Evolutionary conservation across 2,113 vertebrate genomes (phyloP), one percentile per base, ranked within the genome.

Genomic region (Tapirus terrestris): DNA sequence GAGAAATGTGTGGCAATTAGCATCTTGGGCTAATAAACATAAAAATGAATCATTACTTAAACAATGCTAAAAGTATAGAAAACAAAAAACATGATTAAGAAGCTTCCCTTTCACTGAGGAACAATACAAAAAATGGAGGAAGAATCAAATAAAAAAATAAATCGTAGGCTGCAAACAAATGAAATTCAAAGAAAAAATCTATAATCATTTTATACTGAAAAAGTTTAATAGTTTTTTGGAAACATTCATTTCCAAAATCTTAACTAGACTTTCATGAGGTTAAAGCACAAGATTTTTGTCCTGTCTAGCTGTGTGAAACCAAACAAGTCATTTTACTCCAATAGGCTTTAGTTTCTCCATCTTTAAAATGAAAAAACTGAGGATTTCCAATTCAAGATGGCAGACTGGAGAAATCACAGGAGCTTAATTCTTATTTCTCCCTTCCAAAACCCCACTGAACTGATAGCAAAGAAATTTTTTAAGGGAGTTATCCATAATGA

Each of bases 91-190:
- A 16, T 89, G 33, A 88, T 45, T 67, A 58, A 75, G 23, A 91
- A 68, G 21, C 1, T 72, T 60, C 43, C 61, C 48, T 94, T 72
- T 77, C 45, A 48, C 36, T 89, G 36, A 60, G 17, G 36, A 89
- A 92, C 90, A 92, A 43, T 61, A 95, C 3, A 48, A 39, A 63
- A 76, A 87, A n/a, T 68, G 16, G 31, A 65, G 21, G 6, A 73
- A 48, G n/a, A 81, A 29, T 63, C 51, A 95, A 94, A 94, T 25
- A 90, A 21, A 92, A 84, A 84, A 88, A 39, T 75, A 96, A 72
- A 82, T 7, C 93, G 6, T 58, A 91, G 20, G 21, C 88, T 17
- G 60, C 39, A 86, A 95, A 68, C 8, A 95, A 89, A 33, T 43
- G 96, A 77, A 39, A 63, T 48, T 91, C 11, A 92, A 86, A 82